These are phyloP conservation scores for Gallinago paraguaiae DNA, from an alignment of 2,113 vertebrate species.

Conservation along the genomic window DNA sequence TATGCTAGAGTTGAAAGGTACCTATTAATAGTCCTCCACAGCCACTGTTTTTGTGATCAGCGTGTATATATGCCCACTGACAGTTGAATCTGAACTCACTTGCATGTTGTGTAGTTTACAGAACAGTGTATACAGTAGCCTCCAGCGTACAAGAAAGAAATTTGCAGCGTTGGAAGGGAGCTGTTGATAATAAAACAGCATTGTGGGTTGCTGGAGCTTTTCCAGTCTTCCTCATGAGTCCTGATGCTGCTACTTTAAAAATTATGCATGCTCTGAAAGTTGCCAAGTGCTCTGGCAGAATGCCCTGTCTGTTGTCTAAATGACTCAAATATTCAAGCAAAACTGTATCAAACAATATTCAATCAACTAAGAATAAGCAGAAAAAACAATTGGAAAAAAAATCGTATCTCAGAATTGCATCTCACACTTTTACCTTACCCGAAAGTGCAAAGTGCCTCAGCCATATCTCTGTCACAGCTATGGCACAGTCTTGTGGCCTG, in stretches of 20 bases:
- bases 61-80: neutral
- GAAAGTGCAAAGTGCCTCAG: neutral
- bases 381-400: neutral
- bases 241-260: conserved; percentile 51
- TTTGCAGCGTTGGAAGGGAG: neutral
- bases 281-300: conserved; percentile 30
- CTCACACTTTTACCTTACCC: neutral
- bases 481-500: neutral
- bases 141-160: neutral
- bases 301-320: conserved; percentile 13
- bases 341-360: neutral
- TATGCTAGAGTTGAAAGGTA: neutral
- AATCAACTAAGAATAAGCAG: neutral
- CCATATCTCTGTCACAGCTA: neutral
- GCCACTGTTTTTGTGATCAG: neutral
- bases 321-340: neutral
- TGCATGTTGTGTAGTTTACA: neutral
- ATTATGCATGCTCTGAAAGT: neutral
- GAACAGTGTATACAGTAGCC: neutral
- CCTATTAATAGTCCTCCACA: neutral
- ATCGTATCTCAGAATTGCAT: neutral
- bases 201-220: conserved; percentile 30
- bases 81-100: neutral
- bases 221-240: conserved; percentile 17
- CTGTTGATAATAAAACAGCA: conserved; percentile 2